Evolutionary conservation across 2,888 invertebrate genomes (phyloP).

Genomic region (Eupithecia centaureata): DNA sequence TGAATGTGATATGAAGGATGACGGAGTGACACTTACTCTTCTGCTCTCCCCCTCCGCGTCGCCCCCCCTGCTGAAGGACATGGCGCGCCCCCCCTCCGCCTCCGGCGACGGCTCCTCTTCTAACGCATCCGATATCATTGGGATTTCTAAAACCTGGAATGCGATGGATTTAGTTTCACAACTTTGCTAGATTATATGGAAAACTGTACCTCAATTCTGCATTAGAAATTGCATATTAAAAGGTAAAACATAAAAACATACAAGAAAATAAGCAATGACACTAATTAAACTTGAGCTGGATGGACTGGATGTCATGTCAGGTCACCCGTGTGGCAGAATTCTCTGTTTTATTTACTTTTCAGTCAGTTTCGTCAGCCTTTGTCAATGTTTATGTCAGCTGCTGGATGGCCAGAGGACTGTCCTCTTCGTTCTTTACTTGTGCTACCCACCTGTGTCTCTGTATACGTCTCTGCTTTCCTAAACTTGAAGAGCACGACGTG

Average conservation of each 20-base stretch:
- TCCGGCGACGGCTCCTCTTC: conserved; percentile 94
- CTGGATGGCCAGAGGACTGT: conserved; percentile 95
- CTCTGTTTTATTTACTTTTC: background rate
- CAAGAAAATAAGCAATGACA: no score
- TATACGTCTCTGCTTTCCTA: conserved; percentile 93
- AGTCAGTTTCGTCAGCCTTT: no score
- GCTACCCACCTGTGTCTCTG: conserved; percentile 89
- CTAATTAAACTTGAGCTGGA: no score
- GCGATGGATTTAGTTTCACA: background rate
- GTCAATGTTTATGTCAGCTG: conserved; percentile 84
- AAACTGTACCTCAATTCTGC: no score
- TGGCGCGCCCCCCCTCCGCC: conserved; percentile 85
- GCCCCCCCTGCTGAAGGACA: conserved; percentile 68
- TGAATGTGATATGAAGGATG: background rate
- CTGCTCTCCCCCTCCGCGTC: conserved; percentile 64
- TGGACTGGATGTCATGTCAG: background rate
- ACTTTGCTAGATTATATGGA: background rate
- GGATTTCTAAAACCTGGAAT: conserved; percentile 92
- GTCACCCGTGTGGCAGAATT: background rate
- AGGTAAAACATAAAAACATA: no score
- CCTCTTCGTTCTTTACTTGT: conserved; percentile 77
- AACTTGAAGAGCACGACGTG: conserved; percentile 98
- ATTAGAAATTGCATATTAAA: no score
- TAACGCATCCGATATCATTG: conserved; percentile 87
- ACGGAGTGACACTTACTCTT: conserved; percentile 53